Evolutionary conservation across 2,888 invertebrate genomes (phyloP).

Genomic region (Hydroisotoma schaefferi): DNA sequence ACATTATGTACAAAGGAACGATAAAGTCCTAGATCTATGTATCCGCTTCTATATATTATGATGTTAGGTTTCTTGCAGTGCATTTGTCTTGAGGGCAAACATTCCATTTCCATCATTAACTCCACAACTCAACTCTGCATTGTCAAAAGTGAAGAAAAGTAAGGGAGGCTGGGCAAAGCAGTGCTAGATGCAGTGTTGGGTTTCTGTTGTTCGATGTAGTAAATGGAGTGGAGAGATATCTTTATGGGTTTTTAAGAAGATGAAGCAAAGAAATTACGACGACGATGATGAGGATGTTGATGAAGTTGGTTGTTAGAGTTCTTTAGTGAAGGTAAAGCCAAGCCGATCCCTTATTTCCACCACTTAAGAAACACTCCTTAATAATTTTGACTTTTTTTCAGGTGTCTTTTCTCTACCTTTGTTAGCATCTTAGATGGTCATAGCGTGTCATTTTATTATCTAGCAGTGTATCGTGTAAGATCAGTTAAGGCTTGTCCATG

Average conservation of each 20-base stretch:
- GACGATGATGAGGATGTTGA: neutral
- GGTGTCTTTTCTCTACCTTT: slow-evolving; percentile 24
- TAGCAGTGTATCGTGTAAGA: too few species aligned
- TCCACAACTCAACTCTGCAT: slow-evolving; percentile 19
- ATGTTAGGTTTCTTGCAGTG: too few species aligned
- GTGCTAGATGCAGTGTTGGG: neutral
- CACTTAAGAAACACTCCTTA: slow-evolving; percentile 21
- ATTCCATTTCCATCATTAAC: slow-evolving; percentile 43
- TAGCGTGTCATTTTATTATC: too few species aligned
- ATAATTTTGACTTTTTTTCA: slow-evolving; percentile 28
- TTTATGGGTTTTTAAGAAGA: slow-evolving; percentile 6
- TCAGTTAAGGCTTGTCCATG: too few species aligned
- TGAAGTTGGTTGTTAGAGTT: too few species aligned
- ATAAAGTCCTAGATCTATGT: too few species aligned
- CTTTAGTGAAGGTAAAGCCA: neutral
- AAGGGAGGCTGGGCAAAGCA: neutral
- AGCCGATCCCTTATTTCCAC: slow-evolving; percentile 23
- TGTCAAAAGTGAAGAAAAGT: neutral
- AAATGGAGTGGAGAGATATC: slow-evolving; percentile 1
- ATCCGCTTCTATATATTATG: too few species aligned
- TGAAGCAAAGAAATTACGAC: neutral
- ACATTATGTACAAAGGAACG: too few species aligned
- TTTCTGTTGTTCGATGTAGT: too few species aligned
- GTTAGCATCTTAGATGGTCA: too few species aligned
- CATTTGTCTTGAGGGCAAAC: slow-evolving; percentile 42